Evolutionary conservation across 2,113 vertebrate species (phyloP), one percentile per base, ranked within the genome.

Genomic region (Delphinapterus leucas): DNA sequence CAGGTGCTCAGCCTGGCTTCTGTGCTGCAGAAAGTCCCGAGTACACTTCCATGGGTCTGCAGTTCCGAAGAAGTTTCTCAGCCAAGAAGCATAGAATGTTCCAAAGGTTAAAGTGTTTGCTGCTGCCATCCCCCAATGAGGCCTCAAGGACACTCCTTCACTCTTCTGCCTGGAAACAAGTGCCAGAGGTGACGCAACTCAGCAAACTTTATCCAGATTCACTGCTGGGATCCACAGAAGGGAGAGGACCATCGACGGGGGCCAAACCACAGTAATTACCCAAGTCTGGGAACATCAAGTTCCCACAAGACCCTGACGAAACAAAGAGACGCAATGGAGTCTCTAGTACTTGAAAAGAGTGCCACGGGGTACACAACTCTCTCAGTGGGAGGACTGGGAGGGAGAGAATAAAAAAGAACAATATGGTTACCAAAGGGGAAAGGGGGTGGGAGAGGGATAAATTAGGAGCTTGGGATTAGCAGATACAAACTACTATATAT

Each of bases 81-180:
- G 38, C 73, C 44, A 85, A 87, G 67, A 97, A 92, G 20, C 36
- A 86, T 6, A 58, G 44, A 92, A 41, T n/a, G n/a, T 63, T 70
- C 61, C 33, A 94, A 93, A 92, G 26, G 80, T 98, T 95, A 97
- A 97, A 97, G 92, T 26, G 73, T 90, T 61, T 53, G 71, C 67
- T 89, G 76, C 85, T 49, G 38, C 31, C 63, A 53, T 36, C 20
- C 67, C 38, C 60, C 68, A 67, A 0, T 1, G 53, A 92, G n/a
- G 82, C 73, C 83, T 97, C 97, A 95, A 98, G 98, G 97, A 89
- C 96, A 0, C 70, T 44, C 28, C 53, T 83, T 94, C 60, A 71
- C 25, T 38, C 38, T 87, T 95, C 97, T 96, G 83, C 96, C 90
- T 97, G 95, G 93, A 95, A 98, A 94, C 97, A 94, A 67, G 73